Base-by-base conservation (phyloP, 2,888 invertebrate species). In the Drosophila nr. fundita region DNA sequence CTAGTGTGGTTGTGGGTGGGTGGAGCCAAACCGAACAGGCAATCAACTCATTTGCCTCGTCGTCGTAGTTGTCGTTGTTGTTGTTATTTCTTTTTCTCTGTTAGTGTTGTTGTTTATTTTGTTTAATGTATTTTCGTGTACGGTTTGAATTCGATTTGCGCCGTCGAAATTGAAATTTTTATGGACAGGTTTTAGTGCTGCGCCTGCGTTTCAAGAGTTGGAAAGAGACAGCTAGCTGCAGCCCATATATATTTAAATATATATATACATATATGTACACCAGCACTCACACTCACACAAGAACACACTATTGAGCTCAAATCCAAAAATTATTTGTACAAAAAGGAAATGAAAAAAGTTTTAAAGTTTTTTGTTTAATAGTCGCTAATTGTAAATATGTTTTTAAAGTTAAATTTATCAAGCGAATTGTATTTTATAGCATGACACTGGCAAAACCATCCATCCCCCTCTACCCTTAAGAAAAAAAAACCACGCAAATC, bases 311-410 rank as follows among this genome's bases (percentile, higher is more conserved):
- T 73, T 83, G 87, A 89, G 85, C 89, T 85, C 89, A 71, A 78
- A 80, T 89, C 85, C 85, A 85, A 85, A 85, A 85, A 89, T 89
- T 89, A 89, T 75, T 72, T 72, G 65, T 69, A 81, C 72, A 68
- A 67, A 68, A 59, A 29, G 57, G 65, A 54, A 67, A 66, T 36
- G 42, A 61, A 48, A 45, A 36, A 36, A 52, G 48, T 52, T 67
- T 54, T 57, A 34, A 53, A 69, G 53, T 65, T 75, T 73, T 61
- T 65, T 64, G 54, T 74, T 74, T 68, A 66, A 49, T 54, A 65
- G 69, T 69, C 63, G 66, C 57, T 24, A 80, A 80, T 78, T 78
- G 81, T 78, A 78, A 66, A 78, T 77, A 78, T 78, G 59, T 68
- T 80, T 72, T 59, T 57, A 11, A 64, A 67, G 30, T 67, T 48